Base-by-base conservation (phyloP, 2,797 vertebrate species). In the Vespertilio murinus region DNA sequence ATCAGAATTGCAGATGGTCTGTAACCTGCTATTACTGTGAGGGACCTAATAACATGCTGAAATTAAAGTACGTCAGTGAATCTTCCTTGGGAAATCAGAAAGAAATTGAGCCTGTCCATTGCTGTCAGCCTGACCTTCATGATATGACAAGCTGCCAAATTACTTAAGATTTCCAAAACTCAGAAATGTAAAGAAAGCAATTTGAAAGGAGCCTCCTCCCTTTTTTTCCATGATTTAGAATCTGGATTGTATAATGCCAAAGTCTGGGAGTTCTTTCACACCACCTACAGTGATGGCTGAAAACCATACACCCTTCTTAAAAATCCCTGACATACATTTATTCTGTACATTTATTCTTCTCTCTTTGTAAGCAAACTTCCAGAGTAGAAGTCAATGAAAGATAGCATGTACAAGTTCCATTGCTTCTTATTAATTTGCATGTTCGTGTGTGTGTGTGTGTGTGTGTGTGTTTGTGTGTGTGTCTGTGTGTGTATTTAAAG, bases 91-190 rank as follows among this genome's bases (percentile, higher is more conserved):
- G 28, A 94, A 95, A 90, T 95, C 35, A 91, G 52, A 35, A 81
- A 74, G 74, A 93, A 90, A 90, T 92, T 90, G 45, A 90, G 49
- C 88, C 81, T 95, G 71, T 64, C 59, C 64, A 40, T 52, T 79
- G 82, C 64, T 91, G 35, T 94, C 88, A 96, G 67, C 13, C 74
- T 92, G 79, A 95, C 81, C 79, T 91, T 96, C 69, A 88, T 61
- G 56, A 93, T 90, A 69, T 74, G 77, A 83, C 38, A 81, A 78
- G n/a, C 84, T 83, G 83, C 69, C 49, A 79, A 88, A 88, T 92
- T 88, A 82, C 64, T 80, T 67, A 92, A 89, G 54, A 49, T 79
- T 84, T 93, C 35, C 30, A 88, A 79, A 87, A 59, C 8, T 30
- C n/a, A 73, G 18, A 74, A 65, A 71, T 61, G 28, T 25, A 75